Percentiles rank a stretch among this genome's conserved stretches.
Evolutionary conservation across 2,797 vertebrate genomes (phyloP).

Genomic region (Sebastes minor): DNA sequence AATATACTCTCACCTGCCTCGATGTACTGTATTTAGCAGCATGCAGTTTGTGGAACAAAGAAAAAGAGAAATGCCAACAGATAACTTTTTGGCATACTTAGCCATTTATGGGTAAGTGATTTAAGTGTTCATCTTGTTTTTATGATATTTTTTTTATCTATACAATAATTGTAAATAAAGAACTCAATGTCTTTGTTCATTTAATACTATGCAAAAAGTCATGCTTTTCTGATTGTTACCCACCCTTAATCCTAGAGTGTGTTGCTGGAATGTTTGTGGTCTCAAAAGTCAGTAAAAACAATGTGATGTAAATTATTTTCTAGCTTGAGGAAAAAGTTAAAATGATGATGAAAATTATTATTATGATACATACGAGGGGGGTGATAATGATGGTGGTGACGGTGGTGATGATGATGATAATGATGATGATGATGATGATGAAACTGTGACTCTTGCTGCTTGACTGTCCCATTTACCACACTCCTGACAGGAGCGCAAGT

Average conservation of each 20-base stretch:
- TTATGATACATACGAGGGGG: conserved; percentile 47
- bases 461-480: conserved; percentile 87
- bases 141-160: conserved; percentile 99
- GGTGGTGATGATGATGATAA: conserved; percentile 32
- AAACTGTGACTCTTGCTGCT: conserved; percentile 89
- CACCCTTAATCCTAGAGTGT: conserved; percentile 86
- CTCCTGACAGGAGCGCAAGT: conserved; percentile 89
- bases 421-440: conserved; percentile 71
- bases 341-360: conserved; percentile 65
- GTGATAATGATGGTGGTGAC: conserved; percentile 43
- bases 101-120: conserved; percentile 96
- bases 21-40: conserved; percentile 98
- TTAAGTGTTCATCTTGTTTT: conserved; percentile 98
- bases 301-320: conserved; percentile 93
- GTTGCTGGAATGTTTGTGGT: conserved; percentile 95
- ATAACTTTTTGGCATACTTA: conserved; percentile 92
- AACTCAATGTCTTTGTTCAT: conserved; percentile 99
- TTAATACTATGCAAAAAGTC: conserved; percentile 99
- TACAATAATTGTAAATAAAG: conserved; percentile 99
- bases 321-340: conserved; percentile 82
- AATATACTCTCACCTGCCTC: conserved; percentile 94
- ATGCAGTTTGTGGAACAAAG: conserved; percentile 96
- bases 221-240: conserved; percentile 95
- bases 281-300: conserved; percentile 86
- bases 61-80: conserved; percentile 87